Evolutionary conservation across 2,888 invertebrate genomes (phyloP).

Genomic region (Lithophane socia): DNA sequence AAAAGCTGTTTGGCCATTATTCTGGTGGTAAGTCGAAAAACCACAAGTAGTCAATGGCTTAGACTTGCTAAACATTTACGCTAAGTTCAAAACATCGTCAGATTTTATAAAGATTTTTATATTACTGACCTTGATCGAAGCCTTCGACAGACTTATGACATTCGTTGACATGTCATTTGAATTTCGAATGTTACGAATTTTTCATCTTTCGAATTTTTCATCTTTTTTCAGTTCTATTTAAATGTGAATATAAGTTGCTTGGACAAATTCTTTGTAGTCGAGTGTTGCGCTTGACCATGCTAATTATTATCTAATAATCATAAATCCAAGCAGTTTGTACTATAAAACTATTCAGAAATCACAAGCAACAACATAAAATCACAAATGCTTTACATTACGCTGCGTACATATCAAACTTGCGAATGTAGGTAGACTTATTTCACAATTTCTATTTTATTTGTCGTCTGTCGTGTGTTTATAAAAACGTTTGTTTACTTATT

Average conservation of each 20-base stretch:
- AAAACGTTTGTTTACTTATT: constrained; percentile 19
- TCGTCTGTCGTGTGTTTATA: constrained; percentile 8
- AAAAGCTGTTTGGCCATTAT: constrained; percentile 83
- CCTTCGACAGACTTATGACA: constrained; percentile 31
- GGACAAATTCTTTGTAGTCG: constrained; percentile 13
- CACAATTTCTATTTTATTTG: constrained; percentile 3
- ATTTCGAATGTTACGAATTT: constrained; percentile 39
- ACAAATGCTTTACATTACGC: constrained; percentile 45
- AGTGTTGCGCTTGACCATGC: neutral
- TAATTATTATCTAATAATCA: neutral
- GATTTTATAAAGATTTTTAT: constrained; percentile 4
- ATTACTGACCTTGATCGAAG: constrained; percentile 32
- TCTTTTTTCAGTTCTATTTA: constrained; percentile 12
- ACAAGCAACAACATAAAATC: constrained; percentile 32
- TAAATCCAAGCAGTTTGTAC: constrained; percentile 43
- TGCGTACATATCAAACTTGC: constrained; percentile 20
- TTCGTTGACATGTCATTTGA: constrained; percentile 30
- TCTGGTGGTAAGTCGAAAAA: constrained; percentile 85
- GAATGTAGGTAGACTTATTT: constrained; percentile 40
- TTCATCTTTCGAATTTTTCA: constrained; percentile 13
- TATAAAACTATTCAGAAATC: constrained; percentile 9
- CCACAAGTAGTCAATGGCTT: constrained; percentile 66
- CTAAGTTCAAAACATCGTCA: constrained; percentile 60
- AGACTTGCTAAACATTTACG: constrained; percentile 63
- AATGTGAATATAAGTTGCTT: constrained; percentile 44